These are phyloP conservation scores for Bettongia penicillata DNA, from an alignment of 2,113 vertebrate genomes.

Conservation along the genomic window DNA sequence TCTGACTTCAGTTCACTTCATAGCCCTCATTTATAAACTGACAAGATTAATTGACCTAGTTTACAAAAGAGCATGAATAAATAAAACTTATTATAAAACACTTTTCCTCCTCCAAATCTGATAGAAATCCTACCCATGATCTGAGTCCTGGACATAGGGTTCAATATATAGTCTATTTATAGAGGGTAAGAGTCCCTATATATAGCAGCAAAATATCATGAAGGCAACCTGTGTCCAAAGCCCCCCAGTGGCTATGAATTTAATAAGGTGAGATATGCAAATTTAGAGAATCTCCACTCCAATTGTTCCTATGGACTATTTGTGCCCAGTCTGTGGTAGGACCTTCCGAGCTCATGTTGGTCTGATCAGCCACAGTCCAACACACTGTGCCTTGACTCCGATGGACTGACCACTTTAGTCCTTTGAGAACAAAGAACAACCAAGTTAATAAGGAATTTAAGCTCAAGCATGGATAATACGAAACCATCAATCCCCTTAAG, in stretches of 20 bases:
- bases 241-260: not conserved
- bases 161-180: not conserved
- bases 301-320: too few relatives aligned
- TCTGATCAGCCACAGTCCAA: not conserved
- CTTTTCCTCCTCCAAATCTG: not conserved
- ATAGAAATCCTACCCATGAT: constrained; percentile 8
- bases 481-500: not conserved
- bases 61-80: constrained; percentile 13
- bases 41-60: not conserved
- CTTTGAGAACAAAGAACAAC: not conserved
- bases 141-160: not conserved
- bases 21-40: not conserved
- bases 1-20: not conserved
- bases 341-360: not conserved
- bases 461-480: not conserved
- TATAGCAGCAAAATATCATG: not conserved
- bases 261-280: not conserved
- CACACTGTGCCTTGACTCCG: not conserved
- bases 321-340: not conserved
- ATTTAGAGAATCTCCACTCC: not conserved
- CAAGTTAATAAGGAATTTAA: not conserved
- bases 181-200: not conserved
- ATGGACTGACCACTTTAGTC: too few relatives aligned
- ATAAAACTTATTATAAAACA: constrained; percentile 1
- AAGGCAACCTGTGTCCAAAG: not conserved